Evolutionary conservation across 2,797 vertebrate genomes (phyloP), one percentile per base, ranked within the genome.

Genomic region (Synaphobranchus kaupii): DNA sequence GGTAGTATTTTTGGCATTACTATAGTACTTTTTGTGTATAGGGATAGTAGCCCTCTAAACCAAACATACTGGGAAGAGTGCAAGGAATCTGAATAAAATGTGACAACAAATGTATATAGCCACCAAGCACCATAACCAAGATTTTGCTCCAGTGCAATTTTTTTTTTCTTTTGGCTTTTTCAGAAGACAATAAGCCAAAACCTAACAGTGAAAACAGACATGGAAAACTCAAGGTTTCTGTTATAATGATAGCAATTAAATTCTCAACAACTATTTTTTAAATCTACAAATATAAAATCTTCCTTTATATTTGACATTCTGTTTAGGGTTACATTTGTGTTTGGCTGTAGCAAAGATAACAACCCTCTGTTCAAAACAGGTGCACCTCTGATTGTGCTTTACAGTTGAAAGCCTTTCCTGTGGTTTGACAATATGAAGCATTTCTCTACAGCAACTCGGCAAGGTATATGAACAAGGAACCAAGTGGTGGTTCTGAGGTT

Each of bases 121-220:
- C 82, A 78, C 86, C 85, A 50, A 83, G 89, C 88, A 91, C 12
- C 58, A 89, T 88, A 87, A 88, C 89, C 90, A 93, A 94, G 90
- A 91, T 95, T 95, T 95, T 95, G 91, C 95, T 95, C 95, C 95
- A 96, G 94, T 95, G 93, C 94, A 95, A 95, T 93, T 78, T 1
- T 68, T 68, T 8, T 58, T 4, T 17, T 71, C 25, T 71, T 78
- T 63, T 39, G 73, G 73, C 73, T 78, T 78, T 31, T 34, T 25
- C 20, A 44, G 39, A 47, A 81, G n/a, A 20, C 8, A 48, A 81
- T 28, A 48, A 82, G 47, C 80, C 80, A 68, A 58, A 83, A 44
- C 73, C 60, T 68, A 63, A 83, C 48, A 52, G 17, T 63, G 63
- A 86, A 84, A 58, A 39, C 31, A 56, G 34, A 34, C 13, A 47